Conservation (phyloP, 1,140 invertebrate genomes). For the Drosophila pseudoobscura region DNA sequence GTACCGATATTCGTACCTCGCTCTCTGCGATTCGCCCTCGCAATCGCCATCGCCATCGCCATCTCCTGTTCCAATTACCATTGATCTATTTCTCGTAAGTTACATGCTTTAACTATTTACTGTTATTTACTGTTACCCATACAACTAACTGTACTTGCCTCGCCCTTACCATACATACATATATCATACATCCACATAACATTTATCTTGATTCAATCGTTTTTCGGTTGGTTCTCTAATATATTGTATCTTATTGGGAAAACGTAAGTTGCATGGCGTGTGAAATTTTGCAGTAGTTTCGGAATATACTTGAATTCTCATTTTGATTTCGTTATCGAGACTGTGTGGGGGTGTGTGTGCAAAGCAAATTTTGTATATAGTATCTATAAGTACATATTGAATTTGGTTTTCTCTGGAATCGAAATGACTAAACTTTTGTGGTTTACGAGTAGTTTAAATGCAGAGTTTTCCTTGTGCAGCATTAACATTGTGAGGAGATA, state of each 20-base stretch:
- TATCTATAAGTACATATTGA: slow-evolving; percentile 30
- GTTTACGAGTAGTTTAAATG: slow-evolving; percentile 67
- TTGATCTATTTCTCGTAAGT: slow-evolving; percentile 60
- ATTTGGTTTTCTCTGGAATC: slow-evolving; percentile 51
- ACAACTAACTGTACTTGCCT: slow-evolving; percentile 71
- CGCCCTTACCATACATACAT: slow-evolving; percentile 39
- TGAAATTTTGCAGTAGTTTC: slow-evolving; percentile 23
- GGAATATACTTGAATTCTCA: slow-evolving; percentile 4
- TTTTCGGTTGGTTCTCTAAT: slow-evolving; percentile 23
- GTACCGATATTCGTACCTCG: slow-evolving; percentile 66
- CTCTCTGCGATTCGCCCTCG: slow-evolving; percentile 24
- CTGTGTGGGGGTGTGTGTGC: slow-evolving; percentile 27
- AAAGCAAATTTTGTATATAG: slow-evolving; percentile 44
- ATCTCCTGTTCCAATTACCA: slow-evolving; percentile 33
- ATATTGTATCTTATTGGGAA: slow-evolving; percentile 49
- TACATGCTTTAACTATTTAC: slow-evolving; percentile 78
- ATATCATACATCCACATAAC: slow-evolving; percentile 74
- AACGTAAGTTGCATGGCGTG: slow-evolving; percentile 39
- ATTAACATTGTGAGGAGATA: slow-evolving; percentile 78
- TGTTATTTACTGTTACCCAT: slow-evolving; percentile 72
- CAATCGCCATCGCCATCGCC: too few relatives aligned
- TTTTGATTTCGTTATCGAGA: slow-evolving; percentile 20
- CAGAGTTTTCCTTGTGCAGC: slow-evolving; percentile 81
- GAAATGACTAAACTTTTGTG: slow-evolving; percentile 68
- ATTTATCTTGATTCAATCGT: slow-evolving; percentile 39